Evolutionary conservation across 92 coral and sea anemone genomes (phyloP).

Genomic region (Hydrozoanthus gracilis): DNA sequence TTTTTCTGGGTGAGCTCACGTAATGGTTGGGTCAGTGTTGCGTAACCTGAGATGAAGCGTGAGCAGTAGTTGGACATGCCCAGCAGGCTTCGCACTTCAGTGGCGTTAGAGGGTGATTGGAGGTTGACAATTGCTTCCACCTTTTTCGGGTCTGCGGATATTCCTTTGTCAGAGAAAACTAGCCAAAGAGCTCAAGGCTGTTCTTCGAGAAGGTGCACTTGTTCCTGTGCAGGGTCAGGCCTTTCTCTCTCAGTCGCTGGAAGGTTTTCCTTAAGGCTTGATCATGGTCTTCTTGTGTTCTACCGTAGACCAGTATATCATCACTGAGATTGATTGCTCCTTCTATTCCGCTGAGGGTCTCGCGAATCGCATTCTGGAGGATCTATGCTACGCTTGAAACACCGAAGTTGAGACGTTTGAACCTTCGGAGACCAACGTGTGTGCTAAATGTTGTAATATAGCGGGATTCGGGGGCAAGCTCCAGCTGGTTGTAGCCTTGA

Average conservation of each 20-base stretch:
- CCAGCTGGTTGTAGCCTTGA: slow-evolving; percentile 38
- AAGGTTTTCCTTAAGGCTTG: slow-evolving; percentile 11
- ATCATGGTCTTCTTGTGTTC: slow-evolving; percentile 33
- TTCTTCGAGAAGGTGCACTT: slow-evolving; percentile 47
- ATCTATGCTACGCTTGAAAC: slow-evolving; percentile 49
- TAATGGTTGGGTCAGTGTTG: slow-evolving; percentile 42
- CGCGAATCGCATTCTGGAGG: slow-evolving; percentile 52
- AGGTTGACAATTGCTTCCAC: slow-evolving; percentile 40
- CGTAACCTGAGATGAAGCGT: slow-evolving; percentile 38
- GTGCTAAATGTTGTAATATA: slow-evolving; percentile 60
- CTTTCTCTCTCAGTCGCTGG: slow-evolving; percentile 43
- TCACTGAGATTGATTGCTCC: slow-evolving; percentile 62
- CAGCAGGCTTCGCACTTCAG: slow-evolving; percentile 57
- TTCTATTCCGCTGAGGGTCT: slow-evolving; percentile 48
- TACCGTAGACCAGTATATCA: slow-evolving; percentile 49
- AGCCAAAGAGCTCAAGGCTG: slow-evolving; percentile 40
- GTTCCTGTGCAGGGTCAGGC: slow-evolving; percentile 27
- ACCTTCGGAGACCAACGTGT: slow-evolving; percentile 50
- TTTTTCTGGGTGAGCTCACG: slow-evolving; percentile 25
- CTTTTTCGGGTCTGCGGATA: slow-evolving; percentile 53
- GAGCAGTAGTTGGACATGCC: slow-evolving; percentile 49
- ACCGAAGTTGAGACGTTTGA: slow-evolving; percentile 57
- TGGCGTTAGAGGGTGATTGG: slow-evolving; percentile 38
- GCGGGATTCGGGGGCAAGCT: slow-evolving; percentile 55
- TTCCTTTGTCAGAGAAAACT: slow-evolving; percentile 44